Percentiles rank a stretch among this genome's conserved stretches.
Conservation (phyloP, 2,888 invertebrate species). For the Salticus scenicus region DNA sequence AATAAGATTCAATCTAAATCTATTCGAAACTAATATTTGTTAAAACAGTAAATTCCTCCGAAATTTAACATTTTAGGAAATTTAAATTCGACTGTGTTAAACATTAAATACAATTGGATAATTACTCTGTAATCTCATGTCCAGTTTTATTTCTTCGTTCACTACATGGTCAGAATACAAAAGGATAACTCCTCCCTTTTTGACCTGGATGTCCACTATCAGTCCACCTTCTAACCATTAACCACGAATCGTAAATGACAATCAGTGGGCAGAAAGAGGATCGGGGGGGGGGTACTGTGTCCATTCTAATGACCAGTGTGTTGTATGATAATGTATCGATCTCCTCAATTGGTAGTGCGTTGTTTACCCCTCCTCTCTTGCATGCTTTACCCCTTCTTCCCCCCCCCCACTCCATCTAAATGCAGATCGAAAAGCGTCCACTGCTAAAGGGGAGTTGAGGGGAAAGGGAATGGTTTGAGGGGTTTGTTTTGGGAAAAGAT, state of each 20-base stretch:
- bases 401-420: not conserved
- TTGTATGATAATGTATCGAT: conserved; percentile 60
- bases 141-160: no score
- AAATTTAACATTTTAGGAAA: no score
- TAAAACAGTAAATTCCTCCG: no score
- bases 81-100: no score
- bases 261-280: conserved; percentile 26
- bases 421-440: not conserved
- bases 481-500: conserved; percentile 19
- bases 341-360: conserved; percentile 44
- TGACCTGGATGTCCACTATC: not conserved
- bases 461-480: not conserved
- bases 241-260: conserved; percentile 43
- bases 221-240: conserved; percentile 38
- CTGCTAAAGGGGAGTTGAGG: not conserved
- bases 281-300: no score
- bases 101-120: no score
- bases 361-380: conserved; percentile 58
- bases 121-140: no score
- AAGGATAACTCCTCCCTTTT: not conserved
- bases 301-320: conserved; percentile 51
- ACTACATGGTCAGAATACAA: no score
- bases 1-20: no score
- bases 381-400: conserved; percentile 12
- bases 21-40: no score